A percentile compares a stretch with the other conserved stretches of the same genome.
Conservation (phyloP, 2,888 invertebrate species). For the Agriotes lineatus region DNA sequence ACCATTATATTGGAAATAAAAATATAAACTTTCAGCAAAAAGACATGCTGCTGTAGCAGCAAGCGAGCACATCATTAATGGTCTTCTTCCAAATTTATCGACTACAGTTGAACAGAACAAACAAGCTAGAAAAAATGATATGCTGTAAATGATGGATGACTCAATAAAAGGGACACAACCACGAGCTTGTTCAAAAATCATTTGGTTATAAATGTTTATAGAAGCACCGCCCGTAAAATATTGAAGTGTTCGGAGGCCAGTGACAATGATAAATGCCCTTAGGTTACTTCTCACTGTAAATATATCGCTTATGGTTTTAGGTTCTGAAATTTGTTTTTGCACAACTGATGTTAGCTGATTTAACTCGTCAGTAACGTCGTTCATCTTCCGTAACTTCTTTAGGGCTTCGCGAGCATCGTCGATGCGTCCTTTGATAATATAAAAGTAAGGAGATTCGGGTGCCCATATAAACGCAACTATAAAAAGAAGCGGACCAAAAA, state of each 20-base stretch:
- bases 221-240: slow-evolving; percentile 56
- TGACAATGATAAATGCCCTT: slow-evolving; percentile 73
- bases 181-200: slow-evolving; percentile 60
- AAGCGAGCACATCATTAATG: slow-evolving; percentile 66
- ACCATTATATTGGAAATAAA: slow-evolving; percentile 40
- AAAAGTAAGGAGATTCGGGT: slow-evolving; percentile 73
- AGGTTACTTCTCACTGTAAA: slow-evolving; percentile 70
- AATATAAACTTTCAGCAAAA: slow-evolving; percentile 49
- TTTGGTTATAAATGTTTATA: slow-evolving; percentile 56
- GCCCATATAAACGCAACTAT: slow-evolving; percentile 56
- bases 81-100: slow-evolving; percentile 64
- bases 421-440: slow-evolving; percentile 57
- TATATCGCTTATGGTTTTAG: slow-evolving; percentile 69
- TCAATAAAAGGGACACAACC: slow-evolving; percentile 54
- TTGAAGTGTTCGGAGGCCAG: slow-evolving; percentile 66
- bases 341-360: slow-evolving; percentile 52
- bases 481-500: slow-evolving; percentile 50
- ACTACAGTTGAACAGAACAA: slow-evolving; percentile 55
- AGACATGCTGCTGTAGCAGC: slow-evolving; percentile 60
- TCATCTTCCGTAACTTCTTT: slow-evolving; percentile 50
- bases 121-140: slow-evolving; percentile 61
- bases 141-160: slow-evolving; percentile 64
- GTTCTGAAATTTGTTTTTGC: slow-evolving; percentile 57
- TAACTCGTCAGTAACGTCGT: slow-evolving; percentile 56
- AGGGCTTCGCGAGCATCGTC: slow-evolving; percentile 53